Base-by-base conservation (phyloP, 2,888 invertebrate genomes). In the Micoletzkya japonica region DNA sequence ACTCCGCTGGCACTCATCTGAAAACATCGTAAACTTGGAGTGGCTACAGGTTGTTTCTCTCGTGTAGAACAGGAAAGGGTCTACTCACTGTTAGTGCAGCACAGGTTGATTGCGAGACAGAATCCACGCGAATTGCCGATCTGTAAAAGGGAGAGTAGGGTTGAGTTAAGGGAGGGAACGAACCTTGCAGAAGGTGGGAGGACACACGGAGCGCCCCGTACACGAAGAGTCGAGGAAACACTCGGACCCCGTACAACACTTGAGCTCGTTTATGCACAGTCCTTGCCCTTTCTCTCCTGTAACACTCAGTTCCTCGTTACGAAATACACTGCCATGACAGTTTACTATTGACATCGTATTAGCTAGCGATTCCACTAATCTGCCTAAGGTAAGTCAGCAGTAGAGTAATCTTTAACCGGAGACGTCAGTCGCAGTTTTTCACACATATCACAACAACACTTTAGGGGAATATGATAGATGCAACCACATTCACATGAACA, bases 201-300 rank as follows among this genome's bases (percentile, higher is more conserved):
- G 76, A 28, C 76, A 77, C 7, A 74, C 70, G 32, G 74, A 58
- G 20, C 30, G 56, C 50, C 68, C 66, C 36, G 37, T 66, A 60
- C 81, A 81, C 32, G 73, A 71, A 4, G 44, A 60, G 57, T 75
- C 72, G 24, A 64, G 67, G 36, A 70, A 76, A 71, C 82, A 82
- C 20, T 72, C 74, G 2, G 74, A 70, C n/a, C 64, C 44, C 10
- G 77, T 77, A 64, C 82, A 82, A 67, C 82, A 82, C 50, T 73
- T 70, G 24, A 73, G 71, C 26, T 78, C 75, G 7, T 67, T 61
- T 17, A 77, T 72, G 66, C 82, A 82, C 26, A 81, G 73, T n/a
- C 82, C 82, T 32, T 71, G 72, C 32, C 61, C 70, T 24, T 75
- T 70, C 4, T 72, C 54, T n/a, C 81, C 81, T 81, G 44, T 44